Conservation (phyloP, 2,888 invertebrate species). For the Ennomos quercinarius region DNA sequence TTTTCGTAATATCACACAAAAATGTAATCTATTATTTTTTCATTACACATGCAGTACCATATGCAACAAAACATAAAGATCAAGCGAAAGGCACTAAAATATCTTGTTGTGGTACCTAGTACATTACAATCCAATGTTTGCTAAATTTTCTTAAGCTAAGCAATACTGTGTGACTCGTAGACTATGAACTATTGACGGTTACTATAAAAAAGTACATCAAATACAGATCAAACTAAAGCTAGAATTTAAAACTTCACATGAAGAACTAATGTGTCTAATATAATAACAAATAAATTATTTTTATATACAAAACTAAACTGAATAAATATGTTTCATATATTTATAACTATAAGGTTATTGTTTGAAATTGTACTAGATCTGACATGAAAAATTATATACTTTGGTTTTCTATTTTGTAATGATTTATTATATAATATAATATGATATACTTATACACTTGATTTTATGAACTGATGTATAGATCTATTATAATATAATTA, state of each 20-base stretch:
- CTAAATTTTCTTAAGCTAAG: constrained; percentile 20
- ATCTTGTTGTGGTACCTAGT: constrained; percentile 9
- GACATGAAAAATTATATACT: neutral
- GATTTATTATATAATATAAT: neutral
- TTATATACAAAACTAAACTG: constrained; percentile 1
- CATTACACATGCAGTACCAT: too few species aligned
- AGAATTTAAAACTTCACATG: neutral
- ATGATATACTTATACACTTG: neutral
- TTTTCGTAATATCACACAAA: too few species aligned
- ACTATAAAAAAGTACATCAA: constrained; percentile 12
- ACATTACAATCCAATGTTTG: constrained; percentile 10
- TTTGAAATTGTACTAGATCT: neutral
- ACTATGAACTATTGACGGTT: constrained; percentile 4
- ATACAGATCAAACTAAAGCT: neutral
- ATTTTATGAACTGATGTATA: constrained; percentile 6
- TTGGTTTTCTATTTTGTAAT: neutral
- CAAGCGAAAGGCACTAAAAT: constrained; percentile 39
- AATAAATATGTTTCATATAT: too few species aligned
- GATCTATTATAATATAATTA: constrained; percentile 2
- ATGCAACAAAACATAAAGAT: constrained; percentile 15
- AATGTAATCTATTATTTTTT: too few species aligned
- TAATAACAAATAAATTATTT: neutral
- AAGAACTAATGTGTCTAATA: too few species aligned
- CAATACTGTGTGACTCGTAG: constrained; percentile 15
- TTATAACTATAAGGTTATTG: neutral